Evolutionary conservation across 2,888 invertebrate species (phyloP), one percentile per base, ranked within the genome.

Genomic region (Elgonia sp.): DNA sequence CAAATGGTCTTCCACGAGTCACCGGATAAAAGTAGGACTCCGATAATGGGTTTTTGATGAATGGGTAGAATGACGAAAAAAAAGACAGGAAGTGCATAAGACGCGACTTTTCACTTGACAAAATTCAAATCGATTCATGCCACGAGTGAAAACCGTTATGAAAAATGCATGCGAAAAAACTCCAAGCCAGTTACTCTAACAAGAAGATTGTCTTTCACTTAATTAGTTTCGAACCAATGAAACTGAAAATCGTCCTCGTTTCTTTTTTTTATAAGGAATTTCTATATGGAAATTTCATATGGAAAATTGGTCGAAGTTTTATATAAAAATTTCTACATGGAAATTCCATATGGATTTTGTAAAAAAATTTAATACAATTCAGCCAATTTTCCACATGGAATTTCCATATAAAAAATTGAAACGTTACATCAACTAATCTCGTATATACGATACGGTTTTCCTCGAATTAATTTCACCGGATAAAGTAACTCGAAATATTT

Each of bases 21-120:
- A 60, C 29, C 20, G 62, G 69, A 76, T 84, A 84, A 77, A 84
- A 77, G 76, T 84, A 70, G 84, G 76, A 82, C 82, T 73, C 65
- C 82, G 65, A 65, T 82, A 82, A 82, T 82, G 37, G 73, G 40
- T 82, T 65, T 82, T 73, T 73, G 65, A 82, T 73, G 73, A 82
- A 82, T 82, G 73, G 37, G 18, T 37, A 6, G 57, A 55, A 42
- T 40, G 63, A 50, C 20, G 39, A 69, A 20, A 29, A 20, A 21
- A 69, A 46, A 60, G 40, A 60, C 65, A 55, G 83, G 69, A 83
- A 83, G 67, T 57, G 83, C 62, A 69, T 55, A 55, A 21, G 37
- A 70, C 39, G 83, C 42, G 14, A 62, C 16, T 67, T 65, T 82
- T 55, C 82, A 73, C 82, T 42, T 20, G 46, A 20, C 42, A 7